Conservation (phyloP, 2,113 vertebrate species). For the Narcine bancroftii region DNA sequence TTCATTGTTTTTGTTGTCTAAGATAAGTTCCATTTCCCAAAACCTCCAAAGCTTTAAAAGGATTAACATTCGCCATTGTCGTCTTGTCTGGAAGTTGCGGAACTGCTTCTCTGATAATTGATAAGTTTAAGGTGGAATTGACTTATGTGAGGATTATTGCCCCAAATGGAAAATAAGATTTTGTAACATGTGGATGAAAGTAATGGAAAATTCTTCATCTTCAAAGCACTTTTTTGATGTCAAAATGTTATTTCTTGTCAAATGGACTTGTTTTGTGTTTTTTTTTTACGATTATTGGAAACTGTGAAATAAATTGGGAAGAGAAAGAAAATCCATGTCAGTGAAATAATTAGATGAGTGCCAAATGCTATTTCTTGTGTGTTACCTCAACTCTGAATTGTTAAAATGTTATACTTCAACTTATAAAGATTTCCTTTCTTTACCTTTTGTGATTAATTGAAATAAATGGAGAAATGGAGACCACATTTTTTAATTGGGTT, state of each 20-base stretch:
- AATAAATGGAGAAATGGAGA: neutral
- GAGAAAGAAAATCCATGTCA: neutral
- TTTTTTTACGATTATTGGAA: neutral
- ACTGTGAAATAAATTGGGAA: neutral
- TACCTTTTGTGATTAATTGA: neutral
- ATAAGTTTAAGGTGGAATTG: neutral
- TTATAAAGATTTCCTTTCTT: neutral
- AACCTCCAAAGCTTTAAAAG: neutral
- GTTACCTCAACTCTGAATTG: neutral
- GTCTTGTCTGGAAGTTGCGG: neutral
- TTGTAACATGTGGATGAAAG: neutral
- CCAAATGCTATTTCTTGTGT: neutral
- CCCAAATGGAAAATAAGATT: neutral
- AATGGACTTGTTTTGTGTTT: neutral
- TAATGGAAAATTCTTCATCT: neutral
- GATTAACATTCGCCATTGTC: no score
- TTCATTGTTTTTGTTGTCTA: neutral
- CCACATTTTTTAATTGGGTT: neutral
- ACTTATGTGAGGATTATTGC: neutral
- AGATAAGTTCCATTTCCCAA: neutral
- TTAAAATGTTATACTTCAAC: neutral
- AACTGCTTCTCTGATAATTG: neutral
- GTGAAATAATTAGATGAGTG: slow-evolving; percentile 19
- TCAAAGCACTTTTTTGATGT: neutral
- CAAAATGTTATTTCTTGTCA: neutral